Evolutionary conservation across 2,888 invertebrate genomes (phyloP).

Genomic region (Andrena haemorrhoa): DNA sequence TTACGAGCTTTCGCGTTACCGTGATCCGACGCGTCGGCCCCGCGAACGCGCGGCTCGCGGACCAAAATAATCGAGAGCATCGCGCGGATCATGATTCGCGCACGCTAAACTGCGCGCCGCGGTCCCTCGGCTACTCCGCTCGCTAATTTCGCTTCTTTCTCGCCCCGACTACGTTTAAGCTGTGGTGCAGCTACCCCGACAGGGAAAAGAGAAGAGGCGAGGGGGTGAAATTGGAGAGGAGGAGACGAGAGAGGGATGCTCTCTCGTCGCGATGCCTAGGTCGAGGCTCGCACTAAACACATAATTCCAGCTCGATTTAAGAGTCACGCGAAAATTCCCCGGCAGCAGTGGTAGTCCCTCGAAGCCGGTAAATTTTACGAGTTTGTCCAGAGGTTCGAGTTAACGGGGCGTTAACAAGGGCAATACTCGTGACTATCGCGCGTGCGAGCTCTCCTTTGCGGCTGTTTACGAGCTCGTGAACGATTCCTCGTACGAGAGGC

Average conservation of each 20-base stretch:
- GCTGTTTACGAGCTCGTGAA: conserved; percentile 75
- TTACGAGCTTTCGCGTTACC: conserved; percentile 62
- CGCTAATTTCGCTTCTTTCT: neutral
- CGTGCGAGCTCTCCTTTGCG: conserved; percentile 67
- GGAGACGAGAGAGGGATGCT: neutral
- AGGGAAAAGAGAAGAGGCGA: neutral
- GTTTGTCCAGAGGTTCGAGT: conserved; percentile 74
- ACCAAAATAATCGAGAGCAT: conserved; percentile 46
- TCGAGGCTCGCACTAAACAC: conserved; percentile 52
- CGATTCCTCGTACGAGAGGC: conserved; percentile 65
- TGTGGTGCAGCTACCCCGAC: neutral
- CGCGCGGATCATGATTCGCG: neutral
- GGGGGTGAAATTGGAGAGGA: neutral
- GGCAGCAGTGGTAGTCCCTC: conserved; percentile 41
- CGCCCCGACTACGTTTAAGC: neutral
- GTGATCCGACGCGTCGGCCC: conserved; percentile 59
- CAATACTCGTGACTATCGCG: conserved; percentile 72
- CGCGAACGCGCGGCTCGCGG: conserved; percentile 43
- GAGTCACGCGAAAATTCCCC: conserved; percentile 60
- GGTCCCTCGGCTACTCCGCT: neutral
- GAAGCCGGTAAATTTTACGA: conserved; percentile 69
- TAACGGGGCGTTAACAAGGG: conserved; percentile 75
- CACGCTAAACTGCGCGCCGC: neutral
- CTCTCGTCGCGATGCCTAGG: conserved; percentile 6
- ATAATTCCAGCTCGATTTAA: conserved; percentile 52